Conservation (phyloP, 2,888 invertebrate genomes). For the Eucera pruinosa region DNA sequence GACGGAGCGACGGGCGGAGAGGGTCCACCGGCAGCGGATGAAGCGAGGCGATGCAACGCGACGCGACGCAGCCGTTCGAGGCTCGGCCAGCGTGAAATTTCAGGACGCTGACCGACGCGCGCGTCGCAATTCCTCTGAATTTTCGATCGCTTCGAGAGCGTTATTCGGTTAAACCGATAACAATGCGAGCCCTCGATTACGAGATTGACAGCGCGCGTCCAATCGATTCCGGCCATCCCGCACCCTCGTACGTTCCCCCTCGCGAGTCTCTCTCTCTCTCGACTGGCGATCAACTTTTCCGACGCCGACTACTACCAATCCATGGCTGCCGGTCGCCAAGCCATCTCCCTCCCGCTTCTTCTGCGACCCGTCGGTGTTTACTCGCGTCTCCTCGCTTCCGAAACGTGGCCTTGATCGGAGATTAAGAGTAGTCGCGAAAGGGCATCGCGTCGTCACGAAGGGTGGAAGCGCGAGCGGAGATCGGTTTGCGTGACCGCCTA, state of each 20-base stretch:
- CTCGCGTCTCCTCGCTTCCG: background rate
- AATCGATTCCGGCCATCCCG: conserved; percentile 36
- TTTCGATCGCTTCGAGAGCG: conserved; percentile 57
- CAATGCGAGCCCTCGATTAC: conserved; percentile 56
- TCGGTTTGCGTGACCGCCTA: conserved; percentile 80
- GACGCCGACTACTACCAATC: background rate
- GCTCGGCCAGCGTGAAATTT: conserved; percentile 56
- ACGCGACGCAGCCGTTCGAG: conserved; percentile 24
- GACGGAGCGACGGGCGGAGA: background rate
- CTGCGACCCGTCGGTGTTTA: too few relatives aligned
- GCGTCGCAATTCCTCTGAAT: conserved; percentile 52
- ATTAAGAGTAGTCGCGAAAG: conserved; percentile 51
- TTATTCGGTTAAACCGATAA: conserved; percentile 59
- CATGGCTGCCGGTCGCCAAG: too few relatives aligned
- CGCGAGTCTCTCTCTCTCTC: background rate
- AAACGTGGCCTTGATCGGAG: conserved; percentile 47
- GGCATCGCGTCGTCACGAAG: conserved; percentile 35
- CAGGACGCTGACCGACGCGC: conserved; percentile 49
- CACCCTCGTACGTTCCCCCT: conserved; percentile 29
- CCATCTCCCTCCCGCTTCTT: too few relatives aligned
- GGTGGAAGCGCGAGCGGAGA: conserved; percentile 20
- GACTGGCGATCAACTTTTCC: conserved; percentile 8
- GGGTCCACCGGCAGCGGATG: background rate
- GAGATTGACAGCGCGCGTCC: conserved; percentile 52
- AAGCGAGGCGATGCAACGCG: too few relatives aligned